These are phyloP conservation scores for Gavia stellata DNA, from an alignment of 2,113 vertebrate species.

Conservation along the genomic window DNA sequence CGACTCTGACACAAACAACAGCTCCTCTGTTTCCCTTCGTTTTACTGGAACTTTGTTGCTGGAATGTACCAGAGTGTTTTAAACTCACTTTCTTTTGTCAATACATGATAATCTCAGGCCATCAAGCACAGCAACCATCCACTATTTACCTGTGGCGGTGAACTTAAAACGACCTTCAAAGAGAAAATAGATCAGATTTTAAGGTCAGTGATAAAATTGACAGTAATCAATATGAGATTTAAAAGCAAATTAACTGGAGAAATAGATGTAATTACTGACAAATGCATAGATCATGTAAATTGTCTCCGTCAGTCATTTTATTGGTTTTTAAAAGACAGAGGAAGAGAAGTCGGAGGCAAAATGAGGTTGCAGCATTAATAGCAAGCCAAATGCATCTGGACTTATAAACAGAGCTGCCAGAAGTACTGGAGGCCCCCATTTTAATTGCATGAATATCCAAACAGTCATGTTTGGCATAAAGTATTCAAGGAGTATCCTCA, in stretches of 20 bases:
- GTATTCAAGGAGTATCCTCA: conserved; percentile 43
- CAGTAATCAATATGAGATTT: neutral
- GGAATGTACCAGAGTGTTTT: neutral
- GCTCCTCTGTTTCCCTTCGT: neutral
- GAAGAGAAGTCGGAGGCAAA: neutral
- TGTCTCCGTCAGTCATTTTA: neutral
- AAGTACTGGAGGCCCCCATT: conserved; percentile 17
- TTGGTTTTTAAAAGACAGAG: neutral
- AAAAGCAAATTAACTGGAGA: neutral
- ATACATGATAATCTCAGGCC: neutral
- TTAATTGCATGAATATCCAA: conserved; percentile 47
- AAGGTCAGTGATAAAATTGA: neutral
- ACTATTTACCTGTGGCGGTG: neutral
- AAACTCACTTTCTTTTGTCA: neutral
- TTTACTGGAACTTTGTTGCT: neutral
- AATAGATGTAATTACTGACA: neutral
- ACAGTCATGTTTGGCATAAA: conserved; percentile 44
- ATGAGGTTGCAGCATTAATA: neutral
- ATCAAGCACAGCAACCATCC: neutral
- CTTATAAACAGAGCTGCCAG: neutral
- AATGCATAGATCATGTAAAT: neutral
- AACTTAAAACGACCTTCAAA: neutral
- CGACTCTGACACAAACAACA: neutral
- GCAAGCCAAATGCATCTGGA: conserved; percentile 34
- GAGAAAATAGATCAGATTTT: neutral